Conservation (phyloP, 2,888 invertebrate genomes). For the Gymnocheta viridis region DNA sequence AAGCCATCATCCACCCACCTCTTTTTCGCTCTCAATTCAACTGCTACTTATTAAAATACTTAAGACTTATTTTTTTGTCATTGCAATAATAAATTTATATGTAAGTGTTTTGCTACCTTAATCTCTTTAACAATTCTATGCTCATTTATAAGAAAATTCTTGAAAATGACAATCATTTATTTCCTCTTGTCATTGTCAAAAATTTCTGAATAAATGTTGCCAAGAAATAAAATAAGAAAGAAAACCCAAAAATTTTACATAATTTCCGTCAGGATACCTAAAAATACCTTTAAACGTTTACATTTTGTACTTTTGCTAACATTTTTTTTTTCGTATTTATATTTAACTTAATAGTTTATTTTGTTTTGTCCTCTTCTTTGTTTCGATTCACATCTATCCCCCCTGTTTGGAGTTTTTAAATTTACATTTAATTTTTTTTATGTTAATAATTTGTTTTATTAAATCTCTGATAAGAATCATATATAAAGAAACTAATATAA, state of each 20-base stretch:
- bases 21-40: neutral
- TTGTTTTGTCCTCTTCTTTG: slow-evolving; percentile 77
- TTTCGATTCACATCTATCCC: slow-evolving; percentile 77
- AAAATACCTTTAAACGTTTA: slow-evolving; percentile 7
- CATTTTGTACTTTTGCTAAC: slow-evolving; percentile 72
- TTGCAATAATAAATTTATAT: neutral
- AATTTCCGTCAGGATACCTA: slow-evolving; percentile 51
- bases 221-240: neutral
- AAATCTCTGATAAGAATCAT: slow-evolving; percentile 21
- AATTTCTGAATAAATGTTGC: neutral
- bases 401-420: slow-evolving; percentile 73
- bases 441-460: slow-evolving; percentile 40
- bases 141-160: slow-evolving; percentile 20
- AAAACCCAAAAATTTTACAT: slow-evolving; percentile 15
- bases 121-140: neutral
- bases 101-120: neutral
- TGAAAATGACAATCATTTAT: slow-evolving; percentile 23
- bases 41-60: neutral
- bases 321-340: slow-evolving; percentile 69
- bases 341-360: slow-evolving; percentile 36
- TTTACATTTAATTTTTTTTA: slow-evolving; percentile 19
- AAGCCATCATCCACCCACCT: neutral
- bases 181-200: slow-evolving; percentile 10
- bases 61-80: neutral
- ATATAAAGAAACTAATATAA: slow-evolving; percentile 38